These are phyloP conservation scores for Lordiphosa fenestrarum DNA, from an alignment of 2,888 invertebrate species.

Conservation along the genomic window DNA sequence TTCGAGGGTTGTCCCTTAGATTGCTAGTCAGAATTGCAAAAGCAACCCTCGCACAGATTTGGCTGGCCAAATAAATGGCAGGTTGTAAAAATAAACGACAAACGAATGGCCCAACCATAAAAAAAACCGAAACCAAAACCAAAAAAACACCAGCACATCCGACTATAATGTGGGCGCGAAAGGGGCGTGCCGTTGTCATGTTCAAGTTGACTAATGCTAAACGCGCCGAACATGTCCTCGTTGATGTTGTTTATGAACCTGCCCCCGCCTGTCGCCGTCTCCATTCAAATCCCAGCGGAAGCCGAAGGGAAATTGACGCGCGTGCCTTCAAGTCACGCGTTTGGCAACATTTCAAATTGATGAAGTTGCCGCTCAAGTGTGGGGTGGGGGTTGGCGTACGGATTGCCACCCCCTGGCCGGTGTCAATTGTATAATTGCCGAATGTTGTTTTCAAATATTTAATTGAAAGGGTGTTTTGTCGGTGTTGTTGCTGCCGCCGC, in stretches of 20 bases:
- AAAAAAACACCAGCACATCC: conserved; percentile 55
- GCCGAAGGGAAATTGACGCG: conserved; percentile 56
- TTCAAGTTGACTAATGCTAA: conserved; percentile 69
- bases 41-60: conserved; percentile 21
- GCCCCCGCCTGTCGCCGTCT: conserved; percentile 7
- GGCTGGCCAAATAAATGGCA: conserved; percentile 66
- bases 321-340: conserved; percentile 54
- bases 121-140: conserved; percentile 32
- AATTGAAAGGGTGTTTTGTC: conserved; percentile 77
- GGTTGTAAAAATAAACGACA: conserved; percentile 74
- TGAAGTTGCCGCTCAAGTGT: conserved; percentile 61
- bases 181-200: conserved; percentile 40
- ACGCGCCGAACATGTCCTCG: conserved; percentile 62
- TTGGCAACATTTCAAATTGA: conserved; percentile 76
- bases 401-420: conserved; percentile 45
- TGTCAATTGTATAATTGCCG: conserved; percentile 77
- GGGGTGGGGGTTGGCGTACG: conserved; percentile 2
- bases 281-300: conserved; percentile 65
- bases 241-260: conserved; percentile 72
- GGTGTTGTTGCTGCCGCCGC: conserved; percentile 26
- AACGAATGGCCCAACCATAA: conserved; percentile 67
- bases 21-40: no score
- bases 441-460: conserved; percentile 76
- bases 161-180: conserved; percentile 42
- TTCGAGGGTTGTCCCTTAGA: no score